Evolutionary conservation across 2,888 invertebrate species (phyloP).

Genomic region (Metacarcinus magister): DNA sequence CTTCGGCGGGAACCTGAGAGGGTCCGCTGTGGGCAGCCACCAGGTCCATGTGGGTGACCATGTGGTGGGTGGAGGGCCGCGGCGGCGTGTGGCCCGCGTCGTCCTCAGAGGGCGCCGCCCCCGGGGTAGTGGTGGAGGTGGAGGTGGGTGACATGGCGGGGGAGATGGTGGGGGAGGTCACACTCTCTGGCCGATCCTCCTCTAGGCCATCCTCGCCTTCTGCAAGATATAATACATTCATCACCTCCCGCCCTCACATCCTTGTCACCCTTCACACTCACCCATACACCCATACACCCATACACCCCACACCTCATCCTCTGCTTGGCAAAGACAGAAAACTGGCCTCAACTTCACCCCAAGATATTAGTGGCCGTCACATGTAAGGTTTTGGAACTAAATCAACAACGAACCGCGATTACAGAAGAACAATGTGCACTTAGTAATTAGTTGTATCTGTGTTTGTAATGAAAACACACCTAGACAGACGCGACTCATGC

Average conservation of each 20-base stretch:
- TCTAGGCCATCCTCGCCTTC: constrained; percentile 56
- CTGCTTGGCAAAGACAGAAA: not conserved
- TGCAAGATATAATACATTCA: constrained; percentile 32
- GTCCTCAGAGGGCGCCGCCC: constrained; percentile 47
- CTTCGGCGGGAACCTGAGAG: constrained; percentile 31
- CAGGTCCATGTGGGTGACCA: constrained; percentile 49
- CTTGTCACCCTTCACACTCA: not conserved
- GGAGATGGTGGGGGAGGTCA: constrained; percentile 73
- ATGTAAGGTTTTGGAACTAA: not conserved
- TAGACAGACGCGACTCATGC: not conserved
- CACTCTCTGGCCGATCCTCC: constrained; percentile 62
- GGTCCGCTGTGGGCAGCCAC: constrained; percentile 57
- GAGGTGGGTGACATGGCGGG: constrained; percentile 81
- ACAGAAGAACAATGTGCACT: constrained; percentile 30
- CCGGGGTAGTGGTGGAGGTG: constrained; percentile 66
- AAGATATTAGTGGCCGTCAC: not conserved
- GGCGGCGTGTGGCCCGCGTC: constrained; percentile 65
- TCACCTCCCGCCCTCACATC: not conserved
- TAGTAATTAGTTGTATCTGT: constrained; percentile 34
- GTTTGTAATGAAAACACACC: not conserved
- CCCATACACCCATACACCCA: not conserved
- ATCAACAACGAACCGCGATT: not conserved
- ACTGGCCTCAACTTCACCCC: not conserved
- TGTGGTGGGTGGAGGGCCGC: constrained; percentile 27
- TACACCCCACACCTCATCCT: not conserved